Conservation (phyloP, 2,888 invertebrate species). For the Pristionchus maxplancki region DNA sequence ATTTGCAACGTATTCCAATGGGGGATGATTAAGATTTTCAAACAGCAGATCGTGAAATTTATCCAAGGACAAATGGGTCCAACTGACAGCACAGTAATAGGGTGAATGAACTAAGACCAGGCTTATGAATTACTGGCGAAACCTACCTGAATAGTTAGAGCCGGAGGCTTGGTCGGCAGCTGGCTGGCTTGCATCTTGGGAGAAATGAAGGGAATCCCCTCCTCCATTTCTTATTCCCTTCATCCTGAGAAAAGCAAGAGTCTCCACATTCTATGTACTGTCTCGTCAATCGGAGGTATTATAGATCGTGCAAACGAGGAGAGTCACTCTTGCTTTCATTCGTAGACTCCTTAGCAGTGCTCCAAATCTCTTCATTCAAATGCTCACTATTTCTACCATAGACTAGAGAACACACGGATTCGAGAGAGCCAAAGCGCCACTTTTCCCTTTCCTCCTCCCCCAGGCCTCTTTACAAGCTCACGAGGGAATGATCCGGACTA, state of each 20-base stretch:
- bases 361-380: no score
- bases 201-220: neutral
- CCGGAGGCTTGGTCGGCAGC: neutral
- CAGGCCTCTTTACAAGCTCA: neutral
- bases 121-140: no score
- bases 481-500: neutral
- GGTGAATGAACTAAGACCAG: no score
- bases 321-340: no score
- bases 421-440: neutral
- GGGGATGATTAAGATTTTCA: no score
- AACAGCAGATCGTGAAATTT: no score
- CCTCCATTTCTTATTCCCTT: neutral
- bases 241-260: neutral
- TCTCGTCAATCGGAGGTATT: neutral
- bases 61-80: no score
- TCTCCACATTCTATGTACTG: neutral
- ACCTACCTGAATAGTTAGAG: neutral
- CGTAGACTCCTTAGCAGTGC: no score
- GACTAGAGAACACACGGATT: neutral
- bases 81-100: no score
- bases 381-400: no score
- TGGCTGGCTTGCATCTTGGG: neutral
- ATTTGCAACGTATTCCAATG: neutral
- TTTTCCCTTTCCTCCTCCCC: neutral
- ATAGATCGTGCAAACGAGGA: no score